phyloP scores from a whole-genome alignment of 2,113 vertebrate species.

The Anarhynchus alexandrinus region DNA sequence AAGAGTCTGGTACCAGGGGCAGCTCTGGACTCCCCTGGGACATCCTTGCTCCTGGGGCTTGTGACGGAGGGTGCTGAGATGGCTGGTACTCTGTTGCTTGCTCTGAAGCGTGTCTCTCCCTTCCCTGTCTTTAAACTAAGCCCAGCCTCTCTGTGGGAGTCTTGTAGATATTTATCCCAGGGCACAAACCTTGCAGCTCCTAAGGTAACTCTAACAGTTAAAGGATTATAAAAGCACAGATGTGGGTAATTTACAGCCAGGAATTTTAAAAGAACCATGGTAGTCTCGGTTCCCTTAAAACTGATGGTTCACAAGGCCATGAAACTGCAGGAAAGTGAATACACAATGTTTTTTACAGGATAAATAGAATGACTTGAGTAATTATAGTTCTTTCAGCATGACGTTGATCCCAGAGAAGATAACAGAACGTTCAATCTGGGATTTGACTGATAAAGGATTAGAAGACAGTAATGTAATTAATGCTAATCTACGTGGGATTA shows the following conservation, averaged over 20 bases:
- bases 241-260: background rate
- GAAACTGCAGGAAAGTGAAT: background rate
- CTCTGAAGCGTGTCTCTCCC: background rate
- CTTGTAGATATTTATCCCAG: background rate
- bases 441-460: background rate
- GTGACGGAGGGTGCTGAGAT: accelerated
- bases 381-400: background rate
- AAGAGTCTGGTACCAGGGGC: background rate
- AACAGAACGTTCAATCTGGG: background rate
- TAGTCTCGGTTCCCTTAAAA: background rate
- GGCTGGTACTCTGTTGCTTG: background rate
- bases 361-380: background rate
- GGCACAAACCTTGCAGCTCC: background rate
- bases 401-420: background rate
- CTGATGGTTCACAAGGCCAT: background rate
- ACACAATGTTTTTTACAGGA: background rate
- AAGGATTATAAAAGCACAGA: background rate
- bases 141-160: background rate
- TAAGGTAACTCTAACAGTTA: background rate
- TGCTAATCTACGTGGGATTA: conserved; percentile 4
- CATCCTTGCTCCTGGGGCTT: background rate
- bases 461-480: conserved; percentile 1
- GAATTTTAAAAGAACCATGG: background rate
- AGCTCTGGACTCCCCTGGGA: background rate
- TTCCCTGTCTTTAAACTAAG: background rate